phyloP scores from a whole-genome alignment of 2,888 invertebrate genomes.

The Strigamia transsilvanica region DNA sequence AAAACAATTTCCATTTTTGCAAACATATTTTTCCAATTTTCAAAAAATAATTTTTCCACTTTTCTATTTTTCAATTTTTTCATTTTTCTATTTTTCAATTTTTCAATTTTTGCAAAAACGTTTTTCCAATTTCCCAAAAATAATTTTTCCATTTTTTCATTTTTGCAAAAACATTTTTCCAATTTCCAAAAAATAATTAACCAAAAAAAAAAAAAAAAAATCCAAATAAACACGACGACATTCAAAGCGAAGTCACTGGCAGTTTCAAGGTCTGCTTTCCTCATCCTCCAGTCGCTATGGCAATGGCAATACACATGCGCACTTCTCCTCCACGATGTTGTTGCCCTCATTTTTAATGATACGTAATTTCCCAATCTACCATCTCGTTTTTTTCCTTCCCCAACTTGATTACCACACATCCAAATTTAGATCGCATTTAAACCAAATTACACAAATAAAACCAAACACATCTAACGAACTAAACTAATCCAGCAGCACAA shows the following conservation, averaged over 20 bases:
- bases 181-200: not conserved
- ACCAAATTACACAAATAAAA: no score
- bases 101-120: no score
- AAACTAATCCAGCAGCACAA: no score
- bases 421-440: not conserved
- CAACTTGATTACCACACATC: not conserved
- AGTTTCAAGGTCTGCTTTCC: slow-evolving; percentile 9
- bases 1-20: no score
- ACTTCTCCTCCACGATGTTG: not conserved
- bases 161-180: no score
- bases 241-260: not conserved
- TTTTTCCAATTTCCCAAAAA: no score
- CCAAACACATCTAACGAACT: no score
- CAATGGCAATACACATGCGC: slow-evolving; percentile 5
- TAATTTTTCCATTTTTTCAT: no score
- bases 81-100: no score
- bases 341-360: slow-evolving; percentile 32
- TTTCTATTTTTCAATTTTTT: no score
- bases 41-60: no score
- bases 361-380: slow-evolving; percentile 18
- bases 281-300: not conserved
- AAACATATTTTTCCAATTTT: no score
- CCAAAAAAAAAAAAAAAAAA: not conserved
- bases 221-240: not conserved
- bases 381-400: not conserved